These are phyloP conservation scores for Scolopax rusticola DNA, from an alignment of 2,797 vertebrate species.

Conservation along the genomic window DNA sequence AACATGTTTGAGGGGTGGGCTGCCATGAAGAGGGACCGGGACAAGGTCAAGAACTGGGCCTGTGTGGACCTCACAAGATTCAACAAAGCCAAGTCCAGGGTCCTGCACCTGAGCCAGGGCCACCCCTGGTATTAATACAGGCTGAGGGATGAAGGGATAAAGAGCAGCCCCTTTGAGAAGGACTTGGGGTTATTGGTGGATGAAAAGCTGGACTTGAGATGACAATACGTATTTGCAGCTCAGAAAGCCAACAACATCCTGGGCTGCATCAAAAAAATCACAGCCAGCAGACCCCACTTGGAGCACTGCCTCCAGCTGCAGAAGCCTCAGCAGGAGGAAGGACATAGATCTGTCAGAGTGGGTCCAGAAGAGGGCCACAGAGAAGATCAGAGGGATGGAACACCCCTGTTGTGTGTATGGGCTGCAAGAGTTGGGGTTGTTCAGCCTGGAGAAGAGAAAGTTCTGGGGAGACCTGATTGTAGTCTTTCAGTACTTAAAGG, in stretches of 20 bases:
- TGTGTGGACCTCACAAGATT: neutral
- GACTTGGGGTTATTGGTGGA: neutral
- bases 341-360: neutral
- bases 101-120: neutral
- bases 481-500: neutral
- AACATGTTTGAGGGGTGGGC: neutral
- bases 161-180: neutral
- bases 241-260: neutral
- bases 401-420: no score
- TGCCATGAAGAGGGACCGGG: neutral
- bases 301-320: neutral
- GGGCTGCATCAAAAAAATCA: neutral
- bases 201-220: neutral
- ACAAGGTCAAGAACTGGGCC: neutral
- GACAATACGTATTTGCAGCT: neutral
- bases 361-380: neutral
- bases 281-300: neutral
- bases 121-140: neutral
- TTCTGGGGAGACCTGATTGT: neutral
- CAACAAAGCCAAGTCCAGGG: neutral
- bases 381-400: neutral
- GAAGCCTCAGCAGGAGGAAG: neutral
- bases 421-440: neutral
- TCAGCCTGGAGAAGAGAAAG: neutral
- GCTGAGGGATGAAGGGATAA: neutral